A percentile compares a stretch with the other conserved stretches of the same genome.
These are phyloP conservation scores for Drosophila pseudoananassae DNA, from an alignment of 1,140 invertebrate species.

Conservation along the genomic window DNA sequence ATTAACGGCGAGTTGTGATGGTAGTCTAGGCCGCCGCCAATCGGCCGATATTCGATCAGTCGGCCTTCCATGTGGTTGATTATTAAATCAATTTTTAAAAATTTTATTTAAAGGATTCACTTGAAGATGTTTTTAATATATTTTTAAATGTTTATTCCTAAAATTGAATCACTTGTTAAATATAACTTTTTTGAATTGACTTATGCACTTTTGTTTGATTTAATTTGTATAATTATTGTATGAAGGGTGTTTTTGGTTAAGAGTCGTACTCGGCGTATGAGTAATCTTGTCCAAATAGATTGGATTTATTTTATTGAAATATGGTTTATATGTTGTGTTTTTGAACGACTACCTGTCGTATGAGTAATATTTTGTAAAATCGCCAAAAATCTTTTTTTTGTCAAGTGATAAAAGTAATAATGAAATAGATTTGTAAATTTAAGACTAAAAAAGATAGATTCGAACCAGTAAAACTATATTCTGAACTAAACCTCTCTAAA, in stretches of 20 bases:
- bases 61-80: conserved; percentile 85
- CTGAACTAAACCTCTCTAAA: not conserved
- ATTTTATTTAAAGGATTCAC: not conserved
- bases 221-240: not conserved
- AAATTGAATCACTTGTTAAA: not conserved
- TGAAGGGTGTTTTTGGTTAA: not conserved
- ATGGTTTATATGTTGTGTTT: not conserved
- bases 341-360: not conserved
- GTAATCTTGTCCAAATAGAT: too few relatives aligned
- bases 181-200: not conserved
- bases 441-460: not conserved
- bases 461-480: not conserved
- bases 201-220: not conserved
- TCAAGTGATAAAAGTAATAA: not conserved
- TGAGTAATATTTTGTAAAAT: not conserved
- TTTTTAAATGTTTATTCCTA: not conserved
- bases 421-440: not conserved
- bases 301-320: not conserved
- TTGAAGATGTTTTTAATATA: not conserved
- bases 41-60: conserved; percentile 86
- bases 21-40: conserved; percentile 87
- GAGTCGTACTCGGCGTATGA: not conserved
- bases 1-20: conserved; percentile 87
- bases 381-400: not conserved
- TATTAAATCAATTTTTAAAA: conserved; percentile 37